phyloP scores from a whole-genome alignment of 2,113 vertebrate species.

The Bathybates hornii region DNA sequence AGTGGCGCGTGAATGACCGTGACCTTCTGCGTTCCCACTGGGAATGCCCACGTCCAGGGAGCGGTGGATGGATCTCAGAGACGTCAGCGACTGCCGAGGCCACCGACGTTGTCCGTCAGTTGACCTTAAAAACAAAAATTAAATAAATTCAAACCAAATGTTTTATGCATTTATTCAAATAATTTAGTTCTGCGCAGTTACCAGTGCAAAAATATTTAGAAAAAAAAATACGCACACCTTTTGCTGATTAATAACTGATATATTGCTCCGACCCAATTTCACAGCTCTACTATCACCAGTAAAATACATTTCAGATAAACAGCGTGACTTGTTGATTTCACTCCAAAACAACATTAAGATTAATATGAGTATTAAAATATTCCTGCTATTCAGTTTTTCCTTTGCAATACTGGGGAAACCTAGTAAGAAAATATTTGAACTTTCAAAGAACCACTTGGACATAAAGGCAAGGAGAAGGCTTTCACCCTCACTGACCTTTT shows the following conservation, averaged over 20 bases:
- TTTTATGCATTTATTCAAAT: not conserved
- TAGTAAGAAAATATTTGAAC: not conserved
- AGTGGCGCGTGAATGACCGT: fast-evolving
- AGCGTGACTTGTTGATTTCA: fast-evolving
- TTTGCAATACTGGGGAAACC: not conserved
- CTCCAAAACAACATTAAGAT: not conserved
- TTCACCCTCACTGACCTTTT: conserved; percentile 44
- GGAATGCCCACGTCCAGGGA: conserved; percentile 67
- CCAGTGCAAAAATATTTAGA: not conserved
- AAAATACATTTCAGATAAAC: not conserved
- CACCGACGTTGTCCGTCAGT: not conserved
- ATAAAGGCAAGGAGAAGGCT: not conserved
- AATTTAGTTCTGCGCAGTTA: not conserved
- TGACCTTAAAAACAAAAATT: conserved; percentile 2
- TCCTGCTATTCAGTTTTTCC: not conserved
- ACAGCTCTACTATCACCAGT: not conserved
- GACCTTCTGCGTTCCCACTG: not conserved
- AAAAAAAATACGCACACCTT: not conserved
- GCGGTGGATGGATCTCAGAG: conserved; percentile 3
- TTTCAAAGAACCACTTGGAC: not conserved
- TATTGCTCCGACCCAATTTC: fast-evolving
- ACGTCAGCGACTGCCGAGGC: not conserved
- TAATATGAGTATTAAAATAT: not conserved
- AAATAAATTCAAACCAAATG: not conserved
- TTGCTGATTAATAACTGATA: not conserved